These are phyloP conservation scores for Orthosia gothica DNA, from an alignment of 2,888 invertebrate species.

Conservation along the genomic window DNA sequence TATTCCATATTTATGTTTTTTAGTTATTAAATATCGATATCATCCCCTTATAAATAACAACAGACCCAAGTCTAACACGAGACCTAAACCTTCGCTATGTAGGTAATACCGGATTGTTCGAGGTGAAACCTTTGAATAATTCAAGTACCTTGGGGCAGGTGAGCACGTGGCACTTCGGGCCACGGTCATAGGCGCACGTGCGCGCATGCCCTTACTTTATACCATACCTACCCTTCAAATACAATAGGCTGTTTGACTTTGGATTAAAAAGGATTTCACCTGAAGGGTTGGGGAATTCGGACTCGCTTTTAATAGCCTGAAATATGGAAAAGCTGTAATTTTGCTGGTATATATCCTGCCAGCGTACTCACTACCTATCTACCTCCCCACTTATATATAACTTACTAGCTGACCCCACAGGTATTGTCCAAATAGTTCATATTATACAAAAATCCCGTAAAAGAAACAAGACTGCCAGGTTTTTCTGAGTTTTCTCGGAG, in stretches of 20 bases:
- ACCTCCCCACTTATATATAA: no score
- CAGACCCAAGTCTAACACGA: neutral
- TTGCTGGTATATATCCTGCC: neutral
- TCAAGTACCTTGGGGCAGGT: slow-evolving; percentile 36
- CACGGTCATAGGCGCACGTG: slow-evolving; percentile 58
- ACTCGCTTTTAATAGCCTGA: neutral
- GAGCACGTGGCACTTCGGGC: slow-evolving; percentile 47
- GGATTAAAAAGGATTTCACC: neutral
- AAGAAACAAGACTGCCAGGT: no score
- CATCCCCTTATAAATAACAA: neutral
- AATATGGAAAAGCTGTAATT: neutral
- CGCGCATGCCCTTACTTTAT: slow-evolving; percentile 1
- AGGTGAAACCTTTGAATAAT: slow-evolving; percentile 64
- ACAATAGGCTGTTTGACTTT: neutral
- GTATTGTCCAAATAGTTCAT: no score
- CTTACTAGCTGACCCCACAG: no score
- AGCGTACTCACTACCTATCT: no score
- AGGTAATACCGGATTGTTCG: slow-evolving; percentile 8
- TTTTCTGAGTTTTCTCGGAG: no score
- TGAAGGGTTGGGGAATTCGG: neutral
- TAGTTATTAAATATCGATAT: neutral
- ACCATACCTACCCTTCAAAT: slow-evolving; percentile 20
- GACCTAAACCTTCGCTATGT: slow-evolving; percentile 4
- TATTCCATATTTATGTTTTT: no score
- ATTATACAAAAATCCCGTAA: no score